Base-by-base conservation (phyloP, 2,888 invertebrate genomes). In the Aplocera efformata region DNA sequence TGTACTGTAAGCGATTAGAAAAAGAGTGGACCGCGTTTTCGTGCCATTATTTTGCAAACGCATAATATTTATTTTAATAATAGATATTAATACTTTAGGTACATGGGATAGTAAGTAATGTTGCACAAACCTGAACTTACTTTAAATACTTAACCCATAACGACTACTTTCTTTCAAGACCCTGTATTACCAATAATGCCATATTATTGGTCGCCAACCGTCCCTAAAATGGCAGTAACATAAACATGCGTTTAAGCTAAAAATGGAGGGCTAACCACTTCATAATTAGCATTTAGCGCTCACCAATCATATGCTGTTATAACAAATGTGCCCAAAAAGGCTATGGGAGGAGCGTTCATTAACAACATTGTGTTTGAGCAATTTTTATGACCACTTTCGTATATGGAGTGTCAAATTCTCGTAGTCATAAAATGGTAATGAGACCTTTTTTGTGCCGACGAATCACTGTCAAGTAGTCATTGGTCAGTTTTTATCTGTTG, bases 211-310 rank as follows among this genome's bases (percentile, higher is more conserved):
- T 31, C 37, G 24, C 35, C 30, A 42, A 35, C 32, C 27, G 31
- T 32, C 52, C 63, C 61, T 42, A 62, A 63, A 60, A 57, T 55
- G 63, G 51, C 30, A 33, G 36, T 38, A 39, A 50, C 42, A 53
- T 53, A 55, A 40, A 48, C 48, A 50, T 29, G 39, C 11, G 38
- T 43, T 50, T 54, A 53, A 57, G 48, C 66, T 68, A 62, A 65
- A 74, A 67, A 72, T 60, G 73, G 77, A 53, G 55, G 61, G 75
- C 71, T 75, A 80, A 65, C 52, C 72, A 60, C 52, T 59, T 60
- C 53, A 58, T 69, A 61, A 71, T 76, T 74, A 76, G 63, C 69
- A 61, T 57, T 56, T 49, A 44, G 40, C 51, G 59, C 52, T 57
- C 65, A 60, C 74, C 73, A 72, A 71, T 72, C 65, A 60, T 55